These are phyloP conservation scores for Myopa testacea DNA, from an alignment of 2,888 invertebrate species.

Conservation along the genomic window DNA sequence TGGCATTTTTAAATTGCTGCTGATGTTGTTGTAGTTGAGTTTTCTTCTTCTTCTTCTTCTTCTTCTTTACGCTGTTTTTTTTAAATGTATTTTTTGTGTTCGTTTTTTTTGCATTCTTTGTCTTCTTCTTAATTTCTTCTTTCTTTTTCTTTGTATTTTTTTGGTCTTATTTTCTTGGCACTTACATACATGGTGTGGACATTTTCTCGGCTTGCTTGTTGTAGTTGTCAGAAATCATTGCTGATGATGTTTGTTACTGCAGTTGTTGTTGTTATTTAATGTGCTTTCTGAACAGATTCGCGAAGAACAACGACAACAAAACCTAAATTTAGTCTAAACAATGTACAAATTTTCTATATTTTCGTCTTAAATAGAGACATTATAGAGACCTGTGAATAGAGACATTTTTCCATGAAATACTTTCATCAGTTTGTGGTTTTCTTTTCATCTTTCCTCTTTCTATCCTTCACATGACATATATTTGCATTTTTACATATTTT, in stretches of 20 bases:
- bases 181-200: conserved; percentile 8
- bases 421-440: not conserved
- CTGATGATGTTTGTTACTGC: not conserved
- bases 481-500: not conserved
- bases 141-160: not conserved
- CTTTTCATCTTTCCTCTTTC: not conserved
- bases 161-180: not conserved
- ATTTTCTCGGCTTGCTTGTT: conserved; percentile 4
- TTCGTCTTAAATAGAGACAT: not conserved
- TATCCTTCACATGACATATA: not conserved
- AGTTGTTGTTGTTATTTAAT: not conserved
- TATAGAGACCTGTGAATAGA: not conserved
- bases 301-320: too few relatives aligned
- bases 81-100: conserved; percentile 8
- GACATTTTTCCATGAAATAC: too few relatives aligned
- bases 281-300: not conserved
- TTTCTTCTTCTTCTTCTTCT: conserved; percentile 17
- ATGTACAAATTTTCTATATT: too few relatives aligned
- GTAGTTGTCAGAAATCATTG: not conserved
- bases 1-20: conserved; percentile 17
- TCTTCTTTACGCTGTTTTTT: not conserved
- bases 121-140: not conserved
- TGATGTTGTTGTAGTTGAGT: conserved; percentile 36
- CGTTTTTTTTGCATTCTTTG: not conserved
- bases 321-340: too few relatives aligned